Conservation (phyloP, 2,797 vertebrate species). For the Emydoidea blandingii region DNA sequence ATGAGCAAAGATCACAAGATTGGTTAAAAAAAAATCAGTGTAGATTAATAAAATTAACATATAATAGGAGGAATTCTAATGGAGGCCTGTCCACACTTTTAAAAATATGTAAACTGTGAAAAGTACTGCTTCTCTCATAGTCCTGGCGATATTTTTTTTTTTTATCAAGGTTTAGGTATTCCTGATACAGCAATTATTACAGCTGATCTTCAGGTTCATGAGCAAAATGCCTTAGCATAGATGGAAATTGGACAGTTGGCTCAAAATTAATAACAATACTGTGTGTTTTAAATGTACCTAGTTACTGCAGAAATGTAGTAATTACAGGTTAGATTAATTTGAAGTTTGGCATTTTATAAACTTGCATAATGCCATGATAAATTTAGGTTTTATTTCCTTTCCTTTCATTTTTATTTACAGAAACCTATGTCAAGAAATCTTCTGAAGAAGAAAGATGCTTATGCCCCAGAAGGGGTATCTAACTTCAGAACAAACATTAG, state of each 20-base stretch:
- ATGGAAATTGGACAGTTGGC: not conserved
- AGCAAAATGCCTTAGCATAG: not conserved
- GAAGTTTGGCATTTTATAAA: slow-evolving; percentile 21
- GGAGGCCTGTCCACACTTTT: not conserved
- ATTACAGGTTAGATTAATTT: not conserved
- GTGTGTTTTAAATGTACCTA: not conserved
- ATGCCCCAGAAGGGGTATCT: slow-evolving; percentile 17
- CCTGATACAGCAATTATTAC: not conserved
- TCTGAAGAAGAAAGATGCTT: slow-evolving; percentile 60
- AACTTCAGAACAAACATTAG: slow-evolving; percentile 58
- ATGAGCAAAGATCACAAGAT: not conserved
- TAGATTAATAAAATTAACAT: not conserved
- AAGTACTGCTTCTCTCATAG: not conserved
- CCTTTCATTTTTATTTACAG: slow-evolving; percentile 49
- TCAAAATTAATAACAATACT: not conserved
- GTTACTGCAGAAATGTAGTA: not conserved
- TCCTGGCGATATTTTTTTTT: not conserved
- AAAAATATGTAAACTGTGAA: not conserved
- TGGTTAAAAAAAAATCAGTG: not conserved
- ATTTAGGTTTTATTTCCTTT: slow-evolving; percentile 36
- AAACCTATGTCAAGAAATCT: slow-evolving; percentile 67
- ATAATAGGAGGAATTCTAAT: not conserved
- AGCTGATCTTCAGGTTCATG: not conserved
- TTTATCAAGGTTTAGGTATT: not conserved
- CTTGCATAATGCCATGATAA: slow-evolving; percentile 11